phyloP scores from a whole-genome alignment of 2,113 vertebrate genomes.

The Tachycineta bicolor region DNA sequence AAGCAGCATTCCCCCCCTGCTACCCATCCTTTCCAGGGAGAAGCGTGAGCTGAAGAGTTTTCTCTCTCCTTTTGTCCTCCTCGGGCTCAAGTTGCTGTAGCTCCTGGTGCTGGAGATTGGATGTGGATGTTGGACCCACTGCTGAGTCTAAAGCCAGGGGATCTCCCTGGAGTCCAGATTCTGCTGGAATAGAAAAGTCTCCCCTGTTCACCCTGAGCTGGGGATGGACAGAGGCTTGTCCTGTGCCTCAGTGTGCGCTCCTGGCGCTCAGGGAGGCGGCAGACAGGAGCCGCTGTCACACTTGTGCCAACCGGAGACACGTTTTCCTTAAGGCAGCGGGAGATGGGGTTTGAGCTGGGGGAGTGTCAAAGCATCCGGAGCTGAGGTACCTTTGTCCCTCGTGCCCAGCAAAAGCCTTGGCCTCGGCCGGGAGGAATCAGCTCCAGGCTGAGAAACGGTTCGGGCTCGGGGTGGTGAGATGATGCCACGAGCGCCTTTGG shows the following conservation, averaged over 20 bases:
- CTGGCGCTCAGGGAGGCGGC: background rate
- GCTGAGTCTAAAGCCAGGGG: background rate
- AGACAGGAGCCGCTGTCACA: background rate
- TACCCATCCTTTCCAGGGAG: background rate
- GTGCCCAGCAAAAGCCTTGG: background rate
- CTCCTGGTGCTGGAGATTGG: background rate
- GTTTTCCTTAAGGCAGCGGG: background rate
- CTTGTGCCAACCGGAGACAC: background rate
- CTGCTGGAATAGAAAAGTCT: background rate
- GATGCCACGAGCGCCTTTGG: background rate
- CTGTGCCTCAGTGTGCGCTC: background rate
- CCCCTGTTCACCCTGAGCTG: background rate
- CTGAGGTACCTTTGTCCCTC: background rate
- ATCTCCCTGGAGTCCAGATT: background rate
- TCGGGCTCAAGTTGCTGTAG: background rate
- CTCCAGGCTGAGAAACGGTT: fast-evolving
- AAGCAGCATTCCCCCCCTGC: background rate
- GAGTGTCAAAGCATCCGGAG: background rate
- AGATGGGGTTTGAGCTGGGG: background rate
- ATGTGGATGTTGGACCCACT: background rate
- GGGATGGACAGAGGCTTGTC: background rate
- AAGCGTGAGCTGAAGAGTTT: background rate
- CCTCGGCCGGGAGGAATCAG: background rate
- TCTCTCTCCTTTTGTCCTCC: background rate
- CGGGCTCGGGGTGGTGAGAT: background rate